Evolutionary conservation across 1,140 invertebrate species (phyloP).

Genomic region (Aphaenogaster ashmeadi): DNA sequence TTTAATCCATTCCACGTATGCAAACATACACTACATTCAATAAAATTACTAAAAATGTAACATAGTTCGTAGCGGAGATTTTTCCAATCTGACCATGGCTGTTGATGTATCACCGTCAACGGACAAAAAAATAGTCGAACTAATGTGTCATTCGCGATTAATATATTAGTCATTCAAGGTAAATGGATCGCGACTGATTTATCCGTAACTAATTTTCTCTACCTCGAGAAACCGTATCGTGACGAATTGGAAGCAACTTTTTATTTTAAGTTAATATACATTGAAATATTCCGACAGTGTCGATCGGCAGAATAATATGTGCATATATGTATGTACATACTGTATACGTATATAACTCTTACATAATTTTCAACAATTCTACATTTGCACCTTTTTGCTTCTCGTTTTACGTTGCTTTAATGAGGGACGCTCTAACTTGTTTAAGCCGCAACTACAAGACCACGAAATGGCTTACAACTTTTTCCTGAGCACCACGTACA

Average conservation of each 20-base stretch:
- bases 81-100: neutral
- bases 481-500: constrained; percentile 27
- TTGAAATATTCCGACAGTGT: neutral
- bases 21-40: neutral
- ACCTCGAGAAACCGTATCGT: neutral
- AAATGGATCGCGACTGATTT: neutral
- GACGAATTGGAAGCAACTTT: constrained; percentile 1
- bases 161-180: neutral
- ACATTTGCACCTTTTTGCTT: neutral
- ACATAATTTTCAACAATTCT: neutral
- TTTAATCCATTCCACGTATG: neutral
- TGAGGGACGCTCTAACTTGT: neutral
- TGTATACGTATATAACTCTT: neutral
- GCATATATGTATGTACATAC: neutral
- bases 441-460: neutral
- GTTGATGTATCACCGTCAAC: neutral
- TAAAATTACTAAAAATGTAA: neutral
- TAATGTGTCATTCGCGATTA: constrained; percentile 4
- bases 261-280: neutral
- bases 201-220: constrained; percentile 15
- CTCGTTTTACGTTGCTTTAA: neutral
- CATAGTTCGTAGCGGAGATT: neutral
- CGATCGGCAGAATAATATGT: neutral
- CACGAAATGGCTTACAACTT: neutral
- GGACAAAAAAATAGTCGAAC: neutral